Base-by-base conservation (phyloP, 2,113 vertebrate genomes). In the Sylvia atricapilla region DNA sequence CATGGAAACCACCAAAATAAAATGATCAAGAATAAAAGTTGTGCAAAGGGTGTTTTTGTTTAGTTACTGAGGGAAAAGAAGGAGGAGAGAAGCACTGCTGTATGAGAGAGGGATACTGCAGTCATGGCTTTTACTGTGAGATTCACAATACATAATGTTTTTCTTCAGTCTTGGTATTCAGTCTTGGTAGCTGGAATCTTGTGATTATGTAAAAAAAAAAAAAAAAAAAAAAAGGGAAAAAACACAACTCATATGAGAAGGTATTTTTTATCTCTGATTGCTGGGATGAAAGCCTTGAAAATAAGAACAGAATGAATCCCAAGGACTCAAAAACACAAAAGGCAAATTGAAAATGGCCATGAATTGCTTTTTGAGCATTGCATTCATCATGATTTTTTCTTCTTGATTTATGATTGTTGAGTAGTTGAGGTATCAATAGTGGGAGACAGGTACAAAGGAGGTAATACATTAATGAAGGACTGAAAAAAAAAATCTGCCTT, bases 1-100 rank as follows among this genome's bases (percentile, higher is more conserved):
- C 88, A 96, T 97, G 90, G 92, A 96, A 97, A 86, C 87, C 95
- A 95, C 90, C 93, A 91, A 97, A 97, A 97, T 97, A 97, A 98
- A 97, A 96, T 96, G 27, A 93, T 97, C 86, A 95, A 97, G 95
- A 95, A 96, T 88, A 93, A 97, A 97, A 93, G 81, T 43, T 89
- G 97, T 94, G 83, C 76, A 96, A 79, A 95, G 55, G 94, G 75
- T 97, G 97, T 94, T 97, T 97, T 74, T 93, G 87, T 96, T 84
- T 96, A 96, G 94, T 56, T 82, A 37, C 37, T 47, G 70, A 95
- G 70, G 79, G 23, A 70, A 52, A 87, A 78, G 31, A 70, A 73
- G 55, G 63, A 53, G 70, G 21, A 70, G 30, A 69, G 62, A 84
- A 89, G 16, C 44, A 85, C 73, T 72, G 69, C 47, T 82, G 16